Evolutionary conservation across 1,140 invertebrate species (phyloP).

Genomic region (Nasonia giraulti): DNA sequence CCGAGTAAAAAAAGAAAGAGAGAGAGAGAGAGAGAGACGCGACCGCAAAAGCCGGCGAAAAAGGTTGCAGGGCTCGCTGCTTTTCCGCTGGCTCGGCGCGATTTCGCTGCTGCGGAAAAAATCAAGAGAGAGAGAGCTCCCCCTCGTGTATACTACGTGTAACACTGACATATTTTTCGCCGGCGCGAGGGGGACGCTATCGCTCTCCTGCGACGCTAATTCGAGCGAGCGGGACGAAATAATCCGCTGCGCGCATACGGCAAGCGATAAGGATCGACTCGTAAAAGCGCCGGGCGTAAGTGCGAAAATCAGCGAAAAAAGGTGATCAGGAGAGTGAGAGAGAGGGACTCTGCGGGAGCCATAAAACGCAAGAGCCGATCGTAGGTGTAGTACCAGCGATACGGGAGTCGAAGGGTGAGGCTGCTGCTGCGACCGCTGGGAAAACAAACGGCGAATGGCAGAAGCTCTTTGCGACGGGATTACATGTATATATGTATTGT

Average conservation of each 20-base stretch:
- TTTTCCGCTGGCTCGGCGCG: constrained; percentile 3
- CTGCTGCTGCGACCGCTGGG: neutral
- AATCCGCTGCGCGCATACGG: neutral
- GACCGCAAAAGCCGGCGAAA: constrained; percentile 2
- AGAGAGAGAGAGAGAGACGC: neutral
- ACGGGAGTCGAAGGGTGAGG: too few species aligned
- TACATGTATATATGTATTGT: constrained; percentile 43
- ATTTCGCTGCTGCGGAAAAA: neutral
- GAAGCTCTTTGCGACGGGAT: constrained; percentile 27
- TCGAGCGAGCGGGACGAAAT: neutral
- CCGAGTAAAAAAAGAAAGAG: neutral
- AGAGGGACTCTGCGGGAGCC: neutral
- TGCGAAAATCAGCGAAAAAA: constrained; percentile 32
- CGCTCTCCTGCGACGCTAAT: neutral
- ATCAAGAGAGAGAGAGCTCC: neutral
- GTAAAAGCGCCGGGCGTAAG: neutral
- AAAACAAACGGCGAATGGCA: neutral
- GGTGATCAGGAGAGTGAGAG: neutral
- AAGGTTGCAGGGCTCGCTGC: neutral
- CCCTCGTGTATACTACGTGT: neutral
- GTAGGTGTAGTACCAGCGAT: neutral
- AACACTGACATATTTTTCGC: constrained; percentile 17
- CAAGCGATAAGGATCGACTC: neutral
- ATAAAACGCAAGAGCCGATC: neutral
- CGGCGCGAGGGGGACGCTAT: neutral